Base-by-base conservation (phyloP, 2,888 invertebrate species). In the Pyrrhia umbra region DNA sequence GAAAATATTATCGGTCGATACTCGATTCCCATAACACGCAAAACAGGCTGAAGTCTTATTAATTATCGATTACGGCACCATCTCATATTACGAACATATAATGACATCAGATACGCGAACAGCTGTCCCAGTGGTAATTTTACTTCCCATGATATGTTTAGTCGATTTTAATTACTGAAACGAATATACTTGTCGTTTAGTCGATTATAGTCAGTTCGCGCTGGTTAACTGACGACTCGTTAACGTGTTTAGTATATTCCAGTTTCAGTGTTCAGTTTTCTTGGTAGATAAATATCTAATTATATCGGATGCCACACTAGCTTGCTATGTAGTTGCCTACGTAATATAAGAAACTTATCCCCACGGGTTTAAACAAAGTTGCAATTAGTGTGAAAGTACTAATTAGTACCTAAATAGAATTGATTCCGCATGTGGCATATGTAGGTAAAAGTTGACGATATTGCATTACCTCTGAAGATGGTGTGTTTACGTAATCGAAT, bases 91-190 rank as follows among this genome's bases (percentile, higher is more conserved):
- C 47, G 23, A 21, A 30, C 51, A 49, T 37, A 42, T 64, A 77
- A 66, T 39, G 56, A 34, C 37, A 59, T 60, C 20, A 50, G 51
- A 62, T 57, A 64, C 30, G 15, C 42, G 39, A 42, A 61, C 45
- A 56, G 51, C 39, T 45, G 73, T 55, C 18, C 18, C 45, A 21
- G 45, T 56, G 55, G 9, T 34, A 39, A 72, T 49, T 50, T 59
- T 45, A 49, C 58, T 65, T 50, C 45, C 43, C 43, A 43, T 50
- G 34, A 57, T 40, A 52, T 20, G 37, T 61, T 68, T 63, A 79
- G 69, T 58, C 55, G 56, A 68, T 77, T 74, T 68, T 63, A 77
- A 77, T 78, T 61, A 70, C 62, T 65, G 50, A 65, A 58, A 47
- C 43, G 23, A 45, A 69, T 62, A 15, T 51, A 57, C 30, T 67